Evolutionary conservation across 2,888 invertebrate genomes (phyloP).

Genomic region (Argyra leucocephala): DNA sequence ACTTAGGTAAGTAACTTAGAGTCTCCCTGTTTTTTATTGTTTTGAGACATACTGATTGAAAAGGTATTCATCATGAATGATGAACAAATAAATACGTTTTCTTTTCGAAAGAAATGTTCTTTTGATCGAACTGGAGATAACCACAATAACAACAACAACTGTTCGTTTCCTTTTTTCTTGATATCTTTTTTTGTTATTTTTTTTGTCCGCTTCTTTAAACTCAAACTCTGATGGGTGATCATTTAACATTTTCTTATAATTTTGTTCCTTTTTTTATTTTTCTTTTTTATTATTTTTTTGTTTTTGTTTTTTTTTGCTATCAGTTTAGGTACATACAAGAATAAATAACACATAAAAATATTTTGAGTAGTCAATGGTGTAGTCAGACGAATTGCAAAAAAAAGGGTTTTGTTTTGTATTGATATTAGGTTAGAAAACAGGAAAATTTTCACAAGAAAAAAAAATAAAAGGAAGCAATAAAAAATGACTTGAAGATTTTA

Average conservation of each 20-base stretch:
- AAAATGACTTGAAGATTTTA: neutral
- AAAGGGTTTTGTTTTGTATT: neutral
- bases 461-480: neutral
- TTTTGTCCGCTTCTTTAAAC: neutral
- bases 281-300: too few species aligned
- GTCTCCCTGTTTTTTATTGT: too few species aligned
- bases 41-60: too few species aligned
- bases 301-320: neutral
- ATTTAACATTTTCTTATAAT: neutral
- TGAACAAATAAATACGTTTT: neutral
- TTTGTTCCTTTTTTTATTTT: neutral
- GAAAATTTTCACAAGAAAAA: neutral
- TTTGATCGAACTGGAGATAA: neutral
- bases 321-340: too few species aligned
- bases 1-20: neutral
- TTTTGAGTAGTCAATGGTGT: neutral
- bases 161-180: neutral
- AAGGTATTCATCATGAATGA: neutral
- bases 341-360: too few species aligned
- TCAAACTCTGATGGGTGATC: neutral
- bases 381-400: neutral
- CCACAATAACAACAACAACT: neutral
- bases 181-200: neutral
- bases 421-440: too few species aligned
- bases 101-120: neutral